Conservation (phyloP, 2,113 vertebrate species). For the Plecotus auritus region DNA sequence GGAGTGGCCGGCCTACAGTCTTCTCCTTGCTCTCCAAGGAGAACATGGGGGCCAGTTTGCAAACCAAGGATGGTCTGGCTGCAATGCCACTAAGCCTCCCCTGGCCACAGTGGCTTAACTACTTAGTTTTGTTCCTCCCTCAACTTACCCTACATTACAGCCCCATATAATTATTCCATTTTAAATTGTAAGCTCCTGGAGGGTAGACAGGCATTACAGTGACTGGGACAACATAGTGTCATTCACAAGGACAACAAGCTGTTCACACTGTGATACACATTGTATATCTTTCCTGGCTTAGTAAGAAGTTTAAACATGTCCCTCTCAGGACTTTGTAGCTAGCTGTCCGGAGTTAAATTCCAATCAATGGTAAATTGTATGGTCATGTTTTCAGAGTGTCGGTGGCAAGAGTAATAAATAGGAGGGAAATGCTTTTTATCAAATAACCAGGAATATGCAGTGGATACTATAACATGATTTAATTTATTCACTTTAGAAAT, state of each 20-base stretch:
- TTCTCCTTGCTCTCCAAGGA: not conserved
- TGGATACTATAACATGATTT: slow-evolving; percentile 1
- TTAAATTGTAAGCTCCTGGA: not conserved
- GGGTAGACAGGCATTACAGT: not conserved
- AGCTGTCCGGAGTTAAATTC: not conserved
- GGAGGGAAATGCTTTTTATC: not conserved
- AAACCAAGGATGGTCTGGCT: not conserved
- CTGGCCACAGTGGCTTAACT: not conserved
- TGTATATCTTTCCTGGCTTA: not conserved
- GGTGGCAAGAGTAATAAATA: slow-evolving; percentile 18
- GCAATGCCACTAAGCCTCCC: not conserved
- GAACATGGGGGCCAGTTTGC: not conserved
- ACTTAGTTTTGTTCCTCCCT: not conserved
- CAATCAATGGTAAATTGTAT: not conserved
- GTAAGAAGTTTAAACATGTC: not conserved
- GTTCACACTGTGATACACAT: too few relatives aligned
- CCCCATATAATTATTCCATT: not conserved
- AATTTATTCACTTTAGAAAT: slow-evolving; percentile 26
- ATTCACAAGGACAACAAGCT: not conserved
- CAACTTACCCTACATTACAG: not conserved
- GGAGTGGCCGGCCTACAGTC: too few relatives aligned
- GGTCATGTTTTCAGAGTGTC: not conserved
- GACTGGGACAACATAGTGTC: not conserved
- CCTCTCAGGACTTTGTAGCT: not conserved
- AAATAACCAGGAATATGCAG: not conserved